Conservation (phyloP, 2,113 vertebrate genomes). For the Mustelus asterias region DNA sequence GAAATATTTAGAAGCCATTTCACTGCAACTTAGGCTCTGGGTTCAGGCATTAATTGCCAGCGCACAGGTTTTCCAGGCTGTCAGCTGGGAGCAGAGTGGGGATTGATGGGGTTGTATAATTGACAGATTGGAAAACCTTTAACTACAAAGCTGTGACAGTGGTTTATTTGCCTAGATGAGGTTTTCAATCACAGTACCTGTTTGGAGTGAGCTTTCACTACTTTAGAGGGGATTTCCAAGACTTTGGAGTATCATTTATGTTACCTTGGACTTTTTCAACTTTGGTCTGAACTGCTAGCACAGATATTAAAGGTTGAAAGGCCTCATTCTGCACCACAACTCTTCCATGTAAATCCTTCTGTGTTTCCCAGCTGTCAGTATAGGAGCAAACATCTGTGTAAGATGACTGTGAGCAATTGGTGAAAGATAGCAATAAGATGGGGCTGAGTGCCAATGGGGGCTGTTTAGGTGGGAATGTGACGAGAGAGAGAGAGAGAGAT, state of each 20-base stretch:
- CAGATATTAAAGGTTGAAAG: background rate
- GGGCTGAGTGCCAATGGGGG: no score
- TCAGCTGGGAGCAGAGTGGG: background rate
- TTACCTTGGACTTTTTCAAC: background rate
- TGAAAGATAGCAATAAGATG: no score
- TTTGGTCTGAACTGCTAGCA: background rate
- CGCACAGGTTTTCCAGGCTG: background rate
- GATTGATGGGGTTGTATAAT: background rate
- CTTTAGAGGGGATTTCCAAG: background rate
- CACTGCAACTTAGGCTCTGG: background rate
- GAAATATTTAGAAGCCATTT: background rate
- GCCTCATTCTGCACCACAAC: background rate
- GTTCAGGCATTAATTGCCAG: background rate
- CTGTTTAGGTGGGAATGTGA: no score
- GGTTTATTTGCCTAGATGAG: background rate
- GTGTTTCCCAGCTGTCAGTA: background rate
- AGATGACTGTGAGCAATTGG: no score
- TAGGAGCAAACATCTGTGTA: background rate
- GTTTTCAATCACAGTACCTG: background rate
- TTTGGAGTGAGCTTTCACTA: no score
- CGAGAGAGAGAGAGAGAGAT: no score
- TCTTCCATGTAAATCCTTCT: background rate
- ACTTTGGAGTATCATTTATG: background rate
- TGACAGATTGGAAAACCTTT: background rate
- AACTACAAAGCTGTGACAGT: background rate